These are phyloP conservation scores for Norana najaformis DNA, from an alignment of 2,888 invertebrate genomes.

Conservation along the genomic window DNA sequence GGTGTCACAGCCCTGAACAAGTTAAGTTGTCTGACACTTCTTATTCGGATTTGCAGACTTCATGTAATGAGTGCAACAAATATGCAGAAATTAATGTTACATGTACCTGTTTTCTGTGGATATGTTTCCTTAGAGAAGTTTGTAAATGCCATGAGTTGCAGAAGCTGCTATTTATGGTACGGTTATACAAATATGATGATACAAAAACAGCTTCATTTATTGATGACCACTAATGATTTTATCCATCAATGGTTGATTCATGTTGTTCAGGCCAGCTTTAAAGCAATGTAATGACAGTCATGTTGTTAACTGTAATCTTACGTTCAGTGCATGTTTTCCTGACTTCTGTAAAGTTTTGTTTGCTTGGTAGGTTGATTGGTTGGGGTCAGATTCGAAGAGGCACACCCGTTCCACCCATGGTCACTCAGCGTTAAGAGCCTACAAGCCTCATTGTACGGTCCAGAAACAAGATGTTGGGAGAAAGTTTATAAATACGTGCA, in stretches of 20 bases:
- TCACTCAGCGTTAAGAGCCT: neutral
- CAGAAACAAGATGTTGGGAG: neutral
- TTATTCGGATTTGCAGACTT: too few species aligned
- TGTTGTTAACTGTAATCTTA: neutral
- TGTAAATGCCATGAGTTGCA: too few species aligned
- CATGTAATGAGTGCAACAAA: too few species aligned
- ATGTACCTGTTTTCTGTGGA: too few species aligned
- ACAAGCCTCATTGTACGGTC: neutral
- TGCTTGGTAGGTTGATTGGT: slow-evolving; percentile 81
- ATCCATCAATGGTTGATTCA: neutral
- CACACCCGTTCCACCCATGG: slow-evolving; percentile 83
- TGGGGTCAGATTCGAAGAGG: slow-evolving; percentile 99
- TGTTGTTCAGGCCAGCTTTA: neutral
- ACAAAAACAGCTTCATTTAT: too few species aligned
- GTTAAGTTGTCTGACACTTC: too few species aligned
- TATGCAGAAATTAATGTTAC: too few species aligned
- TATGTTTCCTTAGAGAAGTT: too few species aligned
- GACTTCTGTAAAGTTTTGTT: neutral
- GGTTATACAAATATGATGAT: too few species aligned
- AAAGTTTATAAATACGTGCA: neutral
- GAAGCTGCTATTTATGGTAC: too few species aligned
- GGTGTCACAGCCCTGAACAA: too few species aligned
- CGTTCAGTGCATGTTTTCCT: neutral
- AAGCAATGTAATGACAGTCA: neutral
- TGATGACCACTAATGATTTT: neutral